Base-by-base conservation (phyloP, 92 coral and sea anemone genomes). In the Palythoa heliodiscus region DNA sequence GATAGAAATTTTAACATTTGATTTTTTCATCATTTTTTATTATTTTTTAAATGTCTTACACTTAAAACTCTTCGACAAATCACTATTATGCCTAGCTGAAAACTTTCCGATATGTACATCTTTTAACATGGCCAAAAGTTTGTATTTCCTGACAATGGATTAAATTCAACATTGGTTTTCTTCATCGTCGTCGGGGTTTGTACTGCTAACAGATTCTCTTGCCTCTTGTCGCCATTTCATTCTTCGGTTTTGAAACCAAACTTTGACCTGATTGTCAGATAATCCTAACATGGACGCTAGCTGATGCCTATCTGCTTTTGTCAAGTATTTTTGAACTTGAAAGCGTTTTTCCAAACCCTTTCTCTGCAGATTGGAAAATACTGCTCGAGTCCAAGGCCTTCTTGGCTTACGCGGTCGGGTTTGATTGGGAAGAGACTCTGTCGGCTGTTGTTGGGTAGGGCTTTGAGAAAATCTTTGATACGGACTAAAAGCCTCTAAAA, bases 191-290 rank as follows among this genome's bases (percentile, higher is more conserved):
- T 89, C 97, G 13, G 90, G 83, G 75, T 91, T 93, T 3, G 97
- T 89, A 82, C 94, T 93, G 14, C 93, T 93, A 10, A 93, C 97
- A 7, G 97, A 91, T 74, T 93, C 97, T 71, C 97, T 84, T 0
- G 97, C 98, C 14, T 95, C 98, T 84, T 95, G 98, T n/a, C 98
- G 88, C 98, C 98, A 95, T 83, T 95, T 95, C 98, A 95, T 95
- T 89, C 98, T 81, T 52, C 98, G 86, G 72, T 95, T 95, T 68
- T 95, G 98, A 88, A 95, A 95, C 98, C 98, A 95, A 58, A 95
- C 98, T 78, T 95, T 95, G 19, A 95, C 98, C 83, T 95, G 98
- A 70, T 93, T 95, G 79, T 95, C 98, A 20, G 98, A 93, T 13
- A 95, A 90, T n/a, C 98, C 98, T 79, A 95, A 73, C 98, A 95